Percentiles rank a stretch among this genome's conserved stretches.
These are phyloP conservation scores for Caerostris darwini DNA, from an alignment of 1,140 invertebrate genomes.

Conservation along the genomic window DNA sequence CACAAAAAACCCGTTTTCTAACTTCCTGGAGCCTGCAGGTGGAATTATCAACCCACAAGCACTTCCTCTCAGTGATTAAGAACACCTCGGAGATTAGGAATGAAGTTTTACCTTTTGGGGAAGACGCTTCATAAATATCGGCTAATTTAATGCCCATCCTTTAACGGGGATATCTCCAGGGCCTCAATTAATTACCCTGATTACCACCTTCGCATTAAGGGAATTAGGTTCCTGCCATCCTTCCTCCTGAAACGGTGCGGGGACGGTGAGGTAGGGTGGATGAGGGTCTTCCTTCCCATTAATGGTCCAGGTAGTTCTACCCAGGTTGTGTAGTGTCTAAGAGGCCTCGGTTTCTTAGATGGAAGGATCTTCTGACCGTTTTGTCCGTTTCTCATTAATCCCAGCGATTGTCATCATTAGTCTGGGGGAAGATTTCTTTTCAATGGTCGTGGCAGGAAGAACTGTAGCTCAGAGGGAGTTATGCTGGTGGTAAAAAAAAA, in stretches of 20 bases:
- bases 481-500: not conserved
- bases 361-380: not conserved
- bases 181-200: constrained; percentile 66
- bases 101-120: constrained; percentile 53
- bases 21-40: not conserved
- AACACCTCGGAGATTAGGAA: not conserved
- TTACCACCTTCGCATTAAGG: constrained; percentile 69
- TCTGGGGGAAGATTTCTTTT: not conserved
- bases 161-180: not conserved
- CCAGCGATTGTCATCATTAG: constrained; percentile 47
- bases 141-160: constrained; percentile 64
- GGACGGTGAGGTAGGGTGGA: too few relatives aligned
- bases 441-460: not conserved
- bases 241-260: not conserved
- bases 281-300: not conserved
- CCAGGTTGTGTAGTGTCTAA: not conserved
- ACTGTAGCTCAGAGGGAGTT: not conserved
- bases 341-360: not conserved
- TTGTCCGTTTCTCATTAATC: constrained; percentile 44
- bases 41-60: not conserved
- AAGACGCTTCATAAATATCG: constrained; percentile 63
- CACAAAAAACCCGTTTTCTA: not conserved
- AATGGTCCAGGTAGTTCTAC: not conserved
- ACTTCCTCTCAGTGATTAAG: constrained; percentile 35
- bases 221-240: constrained; percentile 52